Evolutionary conservation across 2,888 invertebrate species (phyloP), one percentile per base, ranked within the genome.

Genomic region (Keiferia lycopersicella): DNA sequence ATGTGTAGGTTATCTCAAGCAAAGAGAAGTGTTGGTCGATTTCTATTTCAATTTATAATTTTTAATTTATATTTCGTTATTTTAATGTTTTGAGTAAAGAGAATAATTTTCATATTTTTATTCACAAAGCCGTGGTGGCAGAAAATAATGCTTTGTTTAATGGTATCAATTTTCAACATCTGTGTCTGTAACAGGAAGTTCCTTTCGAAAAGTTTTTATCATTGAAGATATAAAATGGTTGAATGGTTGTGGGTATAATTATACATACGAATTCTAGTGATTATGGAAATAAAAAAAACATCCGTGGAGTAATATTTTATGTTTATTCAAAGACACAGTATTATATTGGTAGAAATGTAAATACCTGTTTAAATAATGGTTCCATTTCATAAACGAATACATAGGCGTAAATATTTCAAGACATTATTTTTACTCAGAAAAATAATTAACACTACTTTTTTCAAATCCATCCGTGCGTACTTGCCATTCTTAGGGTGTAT

Each of bases 381-480:
- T 59, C 39, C 62, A 62, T 50, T 62, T 39, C n/a, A 57, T 58
- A 34, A 34, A 34, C 34, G 34, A 4, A 34, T 34, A 34, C 10
- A 10, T 16, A 61, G 56, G 20, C 4, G 39, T 61, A 34, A 34
- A 56, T 34, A 56, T 34, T 56, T 30, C 14, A n/a, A 45, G 56
- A 56, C 16, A 56, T n/a, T 34, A 26, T 7, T 30, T 26, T n/a
- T 56, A 34, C 7, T 11, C 10, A 11, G 66, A 65, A 76, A 77
- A 76, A 70, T 63, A 74, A 71, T 71, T 71, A 73, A 76, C 71
- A 77, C 81, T 86, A 85, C 78, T 67, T 67, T 16, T 75, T 80
- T 85, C 85, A 86, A 86, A 86, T 86, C 86, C 86, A 66, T 84
- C 78, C 77, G 86, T 86, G 86, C 86, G 74, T 75, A 73, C 67